Percentiles rank a stretch among this genome's conserved stretches.
phyloP scores from a whole-genome alignment of 2,888 invertebrate genomes.

The Diloba caeruleocephala region DNA sequence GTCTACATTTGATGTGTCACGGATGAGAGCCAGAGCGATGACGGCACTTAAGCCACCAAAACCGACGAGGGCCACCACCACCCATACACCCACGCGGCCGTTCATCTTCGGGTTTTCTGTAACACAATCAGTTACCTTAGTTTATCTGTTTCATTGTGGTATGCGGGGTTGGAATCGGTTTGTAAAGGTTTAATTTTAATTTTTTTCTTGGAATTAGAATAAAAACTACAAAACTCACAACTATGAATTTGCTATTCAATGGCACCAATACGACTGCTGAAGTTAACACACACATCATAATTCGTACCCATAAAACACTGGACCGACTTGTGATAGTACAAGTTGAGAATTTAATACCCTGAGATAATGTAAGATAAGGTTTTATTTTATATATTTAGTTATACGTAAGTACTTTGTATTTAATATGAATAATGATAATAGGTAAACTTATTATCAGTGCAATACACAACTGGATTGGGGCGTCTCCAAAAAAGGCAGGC shows the following conservation, averaged over 20 bases:
- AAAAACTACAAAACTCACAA: conserved; percentile 24
- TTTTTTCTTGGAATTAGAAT: no score
- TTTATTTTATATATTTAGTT: conserved; percentile 29
- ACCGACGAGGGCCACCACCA: conserved; percentile 29
- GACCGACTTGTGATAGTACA: conserved; percentile 29
- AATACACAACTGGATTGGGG: no score
- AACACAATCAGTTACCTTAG: conserved; percentile 5
- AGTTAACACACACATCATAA: conserved; percentile 22
- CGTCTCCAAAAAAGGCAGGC: no score
- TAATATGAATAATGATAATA: no score
- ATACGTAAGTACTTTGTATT: not conserved
- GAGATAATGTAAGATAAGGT: conserved; percentile 58
- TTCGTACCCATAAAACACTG: conserved; percentile 26
- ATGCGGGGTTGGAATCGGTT: not conserved
- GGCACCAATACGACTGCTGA: conserved; percentile 18
- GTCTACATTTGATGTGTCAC: conserved; percentile 25
- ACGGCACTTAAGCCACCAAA: conserved; percentile 47
- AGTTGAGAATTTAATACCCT: conserved; percentile 45
- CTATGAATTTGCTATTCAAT: not conserved
- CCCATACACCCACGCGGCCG: conserved; percentile 15
- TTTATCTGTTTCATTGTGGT: not conserved
- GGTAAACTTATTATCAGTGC: no score
- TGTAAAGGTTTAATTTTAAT: no score
- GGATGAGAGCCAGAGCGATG: conserved; percentile 46
- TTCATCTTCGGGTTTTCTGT: conserved; percentile 35